Conservation (phyloP, 2,113 vertebrate species). For the Struthio camelus region DNA sequence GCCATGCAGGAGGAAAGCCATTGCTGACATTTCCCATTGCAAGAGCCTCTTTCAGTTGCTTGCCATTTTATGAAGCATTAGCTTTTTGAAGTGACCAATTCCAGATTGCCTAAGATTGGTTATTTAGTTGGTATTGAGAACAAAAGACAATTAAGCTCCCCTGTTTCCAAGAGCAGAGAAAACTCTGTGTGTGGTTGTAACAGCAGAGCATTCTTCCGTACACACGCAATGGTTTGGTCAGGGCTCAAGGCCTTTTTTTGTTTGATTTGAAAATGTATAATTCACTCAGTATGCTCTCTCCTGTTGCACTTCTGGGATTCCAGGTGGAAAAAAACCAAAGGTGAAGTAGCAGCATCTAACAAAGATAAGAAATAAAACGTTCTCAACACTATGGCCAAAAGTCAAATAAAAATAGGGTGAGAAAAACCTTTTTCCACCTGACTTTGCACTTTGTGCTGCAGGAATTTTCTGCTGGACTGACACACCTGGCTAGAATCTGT, state of each 20-base stretch:
- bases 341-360: neutral
- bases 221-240: neutral
- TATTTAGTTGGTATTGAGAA: neutral
- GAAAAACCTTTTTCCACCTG: neutral
- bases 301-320: neutral
- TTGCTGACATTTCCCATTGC: neutral
- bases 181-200: neutral
- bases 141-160: neutral
- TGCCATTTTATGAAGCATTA: neutral
- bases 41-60: neutral
- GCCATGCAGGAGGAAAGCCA: neutral
- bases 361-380: neutral
- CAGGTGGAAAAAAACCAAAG: neutral
- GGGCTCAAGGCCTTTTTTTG: neutral
- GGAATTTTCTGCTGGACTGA: neutral
- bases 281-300: neutral
- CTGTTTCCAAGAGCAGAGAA: neutral
- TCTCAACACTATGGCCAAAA: neutral
- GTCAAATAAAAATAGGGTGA: fast-evolving
- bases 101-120: neutral
- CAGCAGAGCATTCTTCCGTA: neutral
- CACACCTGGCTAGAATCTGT: neutral
- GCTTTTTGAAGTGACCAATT: neutral
- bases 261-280: neutral
- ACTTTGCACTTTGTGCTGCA: neutral